phyloP scores from a whole-genome alignment of 1,140 invertebrate genomes.

The Phymorhynchus buccinoides region DNA sequence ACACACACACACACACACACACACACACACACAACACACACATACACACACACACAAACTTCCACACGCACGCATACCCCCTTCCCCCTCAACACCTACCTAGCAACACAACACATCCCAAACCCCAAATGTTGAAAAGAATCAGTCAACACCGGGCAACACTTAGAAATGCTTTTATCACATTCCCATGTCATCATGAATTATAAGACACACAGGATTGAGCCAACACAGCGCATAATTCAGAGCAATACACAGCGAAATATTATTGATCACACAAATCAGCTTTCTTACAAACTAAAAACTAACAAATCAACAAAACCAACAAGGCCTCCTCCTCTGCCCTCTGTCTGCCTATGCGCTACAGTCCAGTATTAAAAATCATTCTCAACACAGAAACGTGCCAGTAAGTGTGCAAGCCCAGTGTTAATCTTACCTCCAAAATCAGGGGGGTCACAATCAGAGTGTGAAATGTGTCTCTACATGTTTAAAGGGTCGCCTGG shows the following conservation, averaged over 20 bases:
- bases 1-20: background rate
- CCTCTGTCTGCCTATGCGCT: too few relatives aligned
- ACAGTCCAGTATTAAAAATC: too few relatives aligned
- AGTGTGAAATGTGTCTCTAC: too few relatives aligned
- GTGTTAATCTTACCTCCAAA: too few relatives aligned
- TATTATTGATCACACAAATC: too few relatives aligned
- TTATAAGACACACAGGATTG: background rate
- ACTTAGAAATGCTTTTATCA: constrained; percentile 2
- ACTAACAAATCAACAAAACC: background rate
- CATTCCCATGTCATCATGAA: background rate
- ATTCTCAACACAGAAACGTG: too few relatives aligned
- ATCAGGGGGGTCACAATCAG: too few relatives aligned
- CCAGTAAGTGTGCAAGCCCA: too few relatives aligned
- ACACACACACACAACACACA: constrained; percentile 6
- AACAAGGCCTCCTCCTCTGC: background rate
- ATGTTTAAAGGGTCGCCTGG: too few relatives aligned
- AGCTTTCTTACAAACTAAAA: too few relatives aligned
- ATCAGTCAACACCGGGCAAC: constrained; percentile 32
- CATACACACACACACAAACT: background rate
- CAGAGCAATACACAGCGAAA: background rate
- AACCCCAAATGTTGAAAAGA: constrained; percentile 25
- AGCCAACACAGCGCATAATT: background rate
- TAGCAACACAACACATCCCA: constrained; percentile 42
- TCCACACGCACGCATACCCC: background rate
- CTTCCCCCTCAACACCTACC: constrained; percentile 17